Evolutionary conservation across 2,797 vertebrate species (phyloP), one percentile per base, ranked within the genome.

Genomic region (Neopelma chrysocephalum): DNA sequence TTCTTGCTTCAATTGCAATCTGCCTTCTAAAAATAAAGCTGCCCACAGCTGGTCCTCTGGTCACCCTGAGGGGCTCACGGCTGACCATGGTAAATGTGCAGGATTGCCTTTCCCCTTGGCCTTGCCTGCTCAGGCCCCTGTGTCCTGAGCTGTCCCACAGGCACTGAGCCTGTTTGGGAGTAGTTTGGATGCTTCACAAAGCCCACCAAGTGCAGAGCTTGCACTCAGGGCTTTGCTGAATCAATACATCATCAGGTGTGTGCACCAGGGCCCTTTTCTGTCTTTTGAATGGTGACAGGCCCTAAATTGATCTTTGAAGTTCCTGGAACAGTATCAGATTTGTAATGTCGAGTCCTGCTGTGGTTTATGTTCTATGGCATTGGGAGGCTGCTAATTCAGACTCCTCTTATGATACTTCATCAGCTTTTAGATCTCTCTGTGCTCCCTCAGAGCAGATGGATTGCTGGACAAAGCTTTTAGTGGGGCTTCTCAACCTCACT

Each of bases 1-100:
- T 68, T 56, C 71, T 77, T 48, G 66, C 90, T 82, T 80, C 47
- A 90, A 60, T 40, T 92, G 82, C 80, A 75, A 29, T n/a, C 75
- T 57, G 25, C 58, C 43, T 78, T 78, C 87, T 83, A 50, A 88
- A 93, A 87, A 79, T 60, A 62, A 79, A 88, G 78, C 84, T 84
- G 68, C 62, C 58, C 85, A 60, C 85, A 89, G 9, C 51, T 54
- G 70, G 71, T 84, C 72, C 76, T 82, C 69, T 82, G 36, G 54
- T 89, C 89, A 72, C 62, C 62, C 72, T 20, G 43, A 61, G 2
- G 7, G 58, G 42, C 62, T 66, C 54, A 2, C 2, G 58, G 48
- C 79, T 75, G 89, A 56, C 48, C 40, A 26, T 31, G 34, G 23
- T 29, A 57, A 84, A 86, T 65, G 32, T 29, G 22, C 36, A 45